These are phyloP conservation scores for Belonocnema kinseyi DNA, from an alignment of 1,140 invertebrate genomes.

Conservation along the genomic window DNA sequence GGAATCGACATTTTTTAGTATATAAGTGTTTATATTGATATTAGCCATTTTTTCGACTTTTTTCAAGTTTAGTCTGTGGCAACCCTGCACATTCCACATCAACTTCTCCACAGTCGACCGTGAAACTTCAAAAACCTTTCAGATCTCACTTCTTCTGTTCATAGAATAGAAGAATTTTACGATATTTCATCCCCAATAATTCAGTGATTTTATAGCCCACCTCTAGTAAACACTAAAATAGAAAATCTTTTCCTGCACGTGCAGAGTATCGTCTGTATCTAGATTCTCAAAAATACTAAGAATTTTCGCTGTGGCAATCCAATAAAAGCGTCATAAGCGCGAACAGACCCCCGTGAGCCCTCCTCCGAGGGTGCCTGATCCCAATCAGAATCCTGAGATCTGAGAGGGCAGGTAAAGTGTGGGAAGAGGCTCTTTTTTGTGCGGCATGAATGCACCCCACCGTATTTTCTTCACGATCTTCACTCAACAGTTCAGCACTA, in stretches of 20 bases:
- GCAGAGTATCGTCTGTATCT: neutral
- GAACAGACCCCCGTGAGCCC: constrained; percentile 36
- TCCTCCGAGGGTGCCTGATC: constrained; percentile 39
- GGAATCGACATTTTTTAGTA: no score
- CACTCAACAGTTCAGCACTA: neutral
- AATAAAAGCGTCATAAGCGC: constrained; percentile 50
- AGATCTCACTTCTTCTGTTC: neutral
- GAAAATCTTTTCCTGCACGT: constrained; percentile 1
- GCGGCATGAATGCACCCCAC: constrained; percentile 51
- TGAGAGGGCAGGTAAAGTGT: constrained; percentile 46
- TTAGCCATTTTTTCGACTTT: no score
- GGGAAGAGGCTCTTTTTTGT: constrained; percentile 59
- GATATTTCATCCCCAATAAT: neutral
- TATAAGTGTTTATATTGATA: no score
- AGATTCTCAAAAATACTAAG: constrained; percentile 1
- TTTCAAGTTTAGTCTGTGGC: no score
- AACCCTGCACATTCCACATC: no score
- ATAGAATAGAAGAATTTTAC: neutral
- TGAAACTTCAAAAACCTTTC: neutral
- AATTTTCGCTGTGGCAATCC: constrained; percentile 15
- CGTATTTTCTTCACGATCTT: neutral
- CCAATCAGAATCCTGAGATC: constrained; percentile 40
- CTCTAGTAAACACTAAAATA: neutral
- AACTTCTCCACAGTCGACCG: no score
- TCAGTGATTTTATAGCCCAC: neutral